Base-by-base conservation (phyloP, 2,888 invertebrate species). In the Drosophila histrio region DNA sequence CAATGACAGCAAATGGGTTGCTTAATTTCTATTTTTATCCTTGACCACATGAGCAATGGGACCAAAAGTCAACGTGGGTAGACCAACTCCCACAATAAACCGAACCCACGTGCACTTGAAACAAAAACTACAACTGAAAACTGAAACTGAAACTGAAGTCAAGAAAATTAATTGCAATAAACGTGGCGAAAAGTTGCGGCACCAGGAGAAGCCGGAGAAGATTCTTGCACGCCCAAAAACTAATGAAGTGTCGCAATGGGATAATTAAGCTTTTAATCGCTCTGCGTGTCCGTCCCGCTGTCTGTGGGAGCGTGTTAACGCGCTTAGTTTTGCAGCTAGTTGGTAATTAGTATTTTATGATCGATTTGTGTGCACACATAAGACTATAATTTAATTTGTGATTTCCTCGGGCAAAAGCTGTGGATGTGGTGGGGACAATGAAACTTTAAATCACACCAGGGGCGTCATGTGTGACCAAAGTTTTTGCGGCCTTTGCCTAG, bases 191-290 rank as follows among this genome's bases (percentile, higher is more conserved):
- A 81, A 68, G 59, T 84, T 64, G 62, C 58, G 56, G 9, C 17
- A 22, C 2, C 5, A 38, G 11, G 7, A 15, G 26, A 8, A 26
- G 26, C 26, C 7, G 26, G 24, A 7, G 26, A 7, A 26, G 43
- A 58, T 60, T 44, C 67, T 81, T 53, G 49, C 68, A 57, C 69
- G 65, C 70, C 80, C 87, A 62, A 83, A 83, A 83, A 79, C 88
- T 83, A 87, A 85, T 83, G 82, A 88, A 88, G 83, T 87, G 84
- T 86, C 84, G 86, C 84, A 82, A 73, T 88, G 84, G 84, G 87
- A 82, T 84, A 84, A 84, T 84, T 84, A 82, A 83, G 84, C 78
- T 79, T 76, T 88, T 88, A 84, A 84, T 84, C 80, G 84, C 59
- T 68, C 65, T 65, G 58, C 54, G 57, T 64, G 78, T 32, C 58